phyloP scores from a whole-genome alignment of 1,140 invertebrate genomes.

The Liolophura sinensis region DNA sequence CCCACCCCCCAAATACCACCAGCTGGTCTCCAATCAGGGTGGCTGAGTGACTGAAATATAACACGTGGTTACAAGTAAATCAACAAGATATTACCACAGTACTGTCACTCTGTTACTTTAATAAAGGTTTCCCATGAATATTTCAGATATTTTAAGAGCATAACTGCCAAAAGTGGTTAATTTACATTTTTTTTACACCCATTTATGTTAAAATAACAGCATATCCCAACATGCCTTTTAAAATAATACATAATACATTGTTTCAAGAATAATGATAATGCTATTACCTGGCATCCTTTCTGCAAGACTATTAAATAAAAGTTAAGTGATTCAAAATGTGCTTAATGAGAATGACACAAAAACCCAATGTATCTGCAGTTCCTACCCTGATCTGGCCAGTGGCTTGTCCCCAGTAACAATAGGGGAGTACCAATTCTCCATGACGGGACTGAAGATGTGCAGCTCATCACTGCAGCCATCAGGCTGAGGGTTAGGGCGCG shows the following conservation, averaged over 20 bases:
- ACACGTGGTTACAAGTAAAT: not conserved
- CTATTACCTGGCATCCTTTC: no score
- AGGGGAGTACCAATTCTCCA: conserved; percentile 53
- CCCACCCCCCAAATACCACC: conserved; percentile 57
- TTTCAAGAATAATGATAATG: no score
- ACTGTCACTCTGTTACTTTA: no score
- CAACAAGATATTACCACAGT: not conserved
- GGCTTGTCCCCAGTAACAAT: conserved; percentile 54
- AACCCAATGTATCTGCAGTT: not conserved
- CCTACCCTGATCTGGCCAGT: conserved; percentile 50
- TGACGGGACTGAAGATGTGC: conserved; percentile 54
- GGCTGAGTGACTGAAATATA: conserved; percentile 48
- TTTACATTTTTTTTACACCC: no score
- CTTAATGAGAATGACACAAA: no score
- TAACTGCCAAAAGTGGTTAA: no score
- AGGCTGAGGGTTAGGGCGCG: conserved; percentile 50
- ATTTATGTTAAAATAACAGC: no score
- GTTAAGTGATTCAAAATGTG: not conserved
- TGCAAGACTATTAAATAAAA: no score
- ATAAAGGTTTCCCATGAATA: no score
- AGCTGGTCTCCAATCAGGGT: conserved; percentile 50
- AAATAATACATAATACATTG: no score
- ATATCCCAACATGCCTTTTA: not conserved
- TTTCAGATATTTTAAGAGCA: no score
- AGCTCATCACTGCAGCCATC: conserved; percentile 56